Percentiles rank a stretch among this genome's conserved stretches.
Conservation (phyloP, 1,140 invertebrate species). For the Eupeodes corollae region DNA sequence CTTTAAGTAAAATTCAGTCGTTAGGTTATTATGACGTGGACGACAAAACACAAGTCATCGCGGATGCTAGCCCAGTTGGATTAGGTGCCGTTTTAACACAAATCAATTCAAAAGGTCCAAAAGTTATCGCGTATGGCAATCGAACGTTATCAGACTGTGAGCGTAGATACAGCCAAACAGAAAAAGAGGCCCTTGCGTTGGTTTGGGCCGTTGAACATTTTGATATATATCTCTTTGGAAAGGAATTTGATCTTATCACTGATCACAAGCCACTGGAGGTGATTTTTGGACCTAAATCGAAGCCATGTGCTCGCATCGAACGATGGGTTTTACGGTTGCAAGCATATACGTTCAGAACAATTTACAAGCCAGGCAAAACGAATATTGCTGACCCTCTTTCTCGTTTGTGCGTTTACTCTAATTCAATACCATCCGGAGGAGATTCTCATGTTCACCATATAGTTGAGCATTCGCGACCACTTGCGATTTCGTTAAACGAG, state of each 20-base stretch:
- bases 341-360: no score
- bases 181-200: slow-evolving; percentile 34
- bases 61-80: slow-evolving; percentile 27
- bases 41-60: no score
- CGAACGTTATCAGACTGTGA: slow-evolving; percentile 29
- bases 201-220: slow-evolving; percentile 29
- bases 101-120: slow-evolving; percentile 1
- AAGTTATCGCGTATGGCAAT: slow-evolving; percentile 32
- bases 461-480: no score
- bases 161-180: slow-evolving; percentile 34
- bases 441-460: no score
- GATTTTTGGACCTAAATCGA: slow-evolving; percentile 6
- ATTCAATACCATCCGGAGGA: no score
- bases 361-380: neutral
- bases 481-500: no score
- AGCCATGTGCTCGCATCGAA: slow-evolving; percentile 16
- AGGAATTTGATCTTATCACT: slow-evolving; percentile 24
- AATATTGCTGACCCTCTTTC: slow-evolving; percentile 4
- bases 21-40: slow-evolving; percentile 7
- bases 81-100: slow-evolving; percentile 23
- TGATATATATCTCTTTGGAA: slow-evolving; percentile 18
- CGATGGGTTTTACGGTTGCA: slow-evolving; percentile 17
- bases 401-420: no score
- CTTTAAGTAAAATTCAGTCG: slow-evolving; percentile 14
- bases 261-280: slow-evolving; percentile 27